Conservation (phyloP, 2,797 vertebrate species). For the Microctenopoma lineatum region DNA sequence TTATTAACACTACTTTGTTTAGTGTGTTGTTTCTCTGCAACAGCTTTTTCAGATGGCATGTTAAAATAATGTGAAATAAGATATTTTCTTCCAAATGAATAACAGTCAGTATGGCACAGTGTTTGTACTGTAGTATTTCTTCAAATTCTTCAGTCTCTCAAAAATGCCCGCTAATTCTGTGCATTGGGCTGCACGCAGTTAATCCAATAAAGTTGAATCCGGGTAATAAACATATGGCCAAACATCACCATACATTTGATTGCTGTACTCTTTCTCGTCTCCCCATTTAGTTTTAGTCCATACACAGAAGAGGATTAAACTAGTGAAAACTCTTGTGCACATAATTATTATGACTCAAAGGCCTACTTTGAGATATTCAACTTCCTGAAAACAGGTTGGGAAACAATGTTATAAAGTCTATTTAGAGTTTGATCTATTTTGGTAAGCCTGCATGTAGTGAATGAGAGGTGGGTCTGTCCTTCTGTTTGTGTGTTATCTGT, state of each 20-base stretch:
- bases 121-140: too few relatives aligned
- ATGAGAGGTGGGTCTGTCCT: slow-evolving; percentile 22
- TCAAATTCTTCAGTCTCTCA: too few relatives aligned
- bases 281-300: not conserved
- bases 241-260: not conserved
- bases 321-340: not conserved
- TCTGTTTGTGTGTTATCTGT: slow-evolving; percentile 1
- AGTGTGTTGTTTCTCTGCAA: too few relatives aligned
- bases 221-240: not conserved
- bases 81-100: too few relatives aligned
- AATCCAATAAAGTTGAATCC: not conserved
- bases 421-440: slow-evolving; percentile 36
- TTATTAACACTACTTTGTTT: too few relatives aligned
- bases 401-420: slow-evolving; percentile 37
- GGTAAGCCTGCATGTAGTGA: slow-evolving; percentile 17
- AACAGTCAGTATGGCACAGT: too few relatives aligned
- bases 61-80: too few relatives aligned
- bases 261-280: not conserved
- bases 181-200: too few relatives aligned
- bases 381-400: slow-evolving; percentile 18
- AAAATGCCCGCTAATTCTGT: too few relatives aligned
- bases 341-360: not conserved
- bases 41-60: too few relatives aligned
- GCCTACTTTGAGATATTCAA: slow-evolving; percentile 1
- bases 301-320: not conserved